phyloP scores from a whole-genome alignment of 2,888 invertebrate species.

The Pocota personata region DNA sequence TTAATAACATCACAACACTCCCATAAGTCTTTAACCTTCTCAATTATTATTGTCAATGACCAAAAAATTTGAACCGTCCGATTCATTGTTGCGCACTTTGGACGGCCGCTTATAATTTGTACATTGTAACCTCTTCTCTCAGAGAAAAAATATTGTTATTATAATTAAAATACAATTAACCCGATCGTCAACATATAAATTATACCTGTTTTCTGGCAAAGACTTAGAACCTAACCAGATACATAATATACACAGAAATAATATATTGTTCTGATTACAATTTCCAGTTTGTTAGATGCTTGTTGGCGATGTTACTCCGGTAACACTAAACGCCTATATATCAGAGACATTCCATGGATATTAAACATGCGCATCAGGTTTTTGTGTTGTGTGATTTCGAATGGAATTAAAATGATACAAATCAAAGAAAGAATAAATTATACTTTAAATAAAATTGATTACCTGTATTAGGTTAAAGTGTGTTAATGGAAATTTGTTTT shows the following conservation, averaged over 20 bases:
- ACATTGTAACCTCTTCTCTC: neutral
- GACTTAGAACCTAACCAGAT: neutral
- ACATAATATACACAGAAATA: neutral
- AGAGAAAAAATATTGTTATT: neutral
- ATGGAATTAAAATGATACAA: constrained; percentile 41
- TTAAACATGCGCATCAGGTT: constrained; percentile 53
- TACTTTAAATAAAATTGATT: constrained; percentile 21
- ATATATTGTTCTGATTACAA: constrained; percentile 26
- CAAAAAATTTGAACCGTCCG: constrained; percentile 16
- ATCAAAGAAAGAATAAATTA: constrained; percentile 55
- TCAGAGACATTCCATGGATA: neutral
- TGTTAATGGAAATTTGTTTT: constrained; percentile 12
- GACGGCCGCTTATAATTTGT: neutral
- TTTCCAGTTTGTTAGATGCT: constrained; percentile 34
- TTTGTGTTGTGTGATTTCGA: constrained; percentile 32
- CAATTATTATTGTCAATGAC: neutral
- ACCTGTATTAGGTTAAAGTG: constrained; percentile 27
- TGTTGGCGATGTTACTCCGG: neutral
- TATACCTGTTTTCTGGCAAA: constrained; percentile 2
- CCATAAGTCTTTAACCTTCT: neutral
- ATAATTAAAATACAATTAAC: constrained; percentile 40
- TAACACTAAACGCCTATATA: neutral
- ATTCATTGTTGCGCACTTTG: constrained; percentile 3
- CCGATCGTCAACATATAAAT: constrained; percentile 23
- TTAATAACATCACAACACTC: too few relatives aligned